Conservation (phyloP, 2,888 invertebrate genomes). For the Phanerotoma sp. region DNA sequence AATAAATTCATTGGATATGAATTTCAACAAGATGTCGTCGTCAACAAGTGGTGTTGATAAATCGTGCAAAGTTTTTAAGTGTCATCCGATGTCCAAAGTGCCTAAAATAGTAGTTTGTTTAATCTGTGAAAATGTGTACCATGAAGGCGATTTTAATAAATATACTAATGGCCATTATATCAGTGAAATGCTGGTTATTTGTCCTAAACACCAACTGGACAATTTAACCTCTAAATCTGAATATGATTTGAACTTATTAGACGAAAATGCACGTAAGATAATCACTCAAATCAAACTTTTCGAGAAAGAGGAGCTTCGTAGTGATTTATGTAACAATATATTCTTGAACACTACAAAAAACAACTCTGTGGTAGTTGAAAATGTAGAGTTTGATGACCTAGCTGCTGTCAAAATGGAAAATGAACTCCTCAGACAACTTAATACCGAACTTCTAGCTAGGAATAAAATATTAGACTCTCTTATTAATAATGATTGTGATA, state of each 20-base stretch:
- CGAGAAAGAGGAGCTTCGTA: not conserved
- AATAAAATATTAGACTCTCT: not conserved
- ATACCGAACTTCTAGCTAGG: not conserved
- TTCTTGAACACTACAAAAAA: not conserved
- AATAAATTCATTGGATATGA: too few relatives aligned
- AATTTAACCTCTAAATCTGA: not conserved
- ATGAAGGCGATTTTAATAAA: not conserved
- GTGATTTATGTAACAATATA: not conserved
- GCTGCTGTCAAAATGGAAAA: not conserved
- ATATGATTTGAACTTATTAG: not conserved
- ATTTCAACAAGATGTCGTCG: too few relatives aligned
- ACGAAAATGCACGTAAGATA: not conserved
- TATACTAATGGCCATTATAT: not conserved
- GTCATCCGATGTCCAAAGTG: not conserved
- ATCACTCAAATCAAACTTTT: not conserved
- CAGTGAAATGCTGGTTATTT: not conserved
- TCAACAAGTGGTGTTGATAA: too few relatives aligned
- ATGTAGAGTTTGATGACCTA: not conserved
- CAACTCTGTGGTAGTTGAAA: not conserved
- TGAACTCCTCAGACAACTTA: not conserved
- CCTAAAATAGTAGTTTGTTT: not conserved
- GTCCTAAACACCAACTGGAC: not conserved
- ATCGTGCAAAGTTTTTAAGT: too few relatives aligned
- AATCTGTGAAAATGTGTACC: not conserved
- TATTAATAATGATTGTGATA: not conserved